A percentile compares a stretch with the other conserved stretches of the same genome.
Evolutionary conservation across 2,113 vertebrate species (phyloP).

Genomic region (Campylomormyrus numenius): DNA sequence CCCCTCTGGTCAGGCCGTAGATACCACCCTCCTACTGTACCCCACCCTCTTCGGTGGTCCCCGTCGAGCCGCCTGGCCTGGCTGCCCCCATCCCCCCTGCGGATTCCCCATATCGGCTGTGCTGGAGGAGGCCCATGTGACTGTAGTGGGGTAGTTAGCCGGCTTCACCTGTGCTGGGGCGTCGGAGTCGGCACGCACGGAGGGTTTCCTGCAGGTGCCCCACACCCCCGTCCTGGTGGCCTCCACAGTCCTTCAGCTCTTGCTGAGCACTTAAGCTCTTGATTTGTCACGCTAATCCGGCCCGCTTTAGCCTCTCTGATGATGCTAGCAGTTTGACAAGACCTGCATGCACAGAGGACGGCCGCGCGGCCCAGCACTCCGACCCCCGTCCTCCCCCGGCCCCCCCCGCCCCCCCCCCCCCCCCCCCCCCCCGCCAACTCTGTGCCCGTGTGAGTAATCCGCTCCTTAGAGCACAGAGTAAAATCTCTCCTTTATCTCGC

Average conservation of each 20-base stretch:
- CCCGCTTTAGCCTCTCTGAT: not conserved
- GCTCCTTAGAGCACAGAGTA: not conserved
- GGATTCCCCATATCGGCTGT: not conserved
- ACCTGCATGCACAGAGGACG: not conserved
- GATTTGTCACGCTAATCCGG: not conserved
- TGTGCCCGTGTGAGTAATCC: not conserved
- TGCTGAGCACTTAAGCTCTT: conserved; percentile 1
- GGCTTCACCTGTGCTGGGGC: not conserved
- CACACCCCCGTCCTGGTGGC: not conserved
- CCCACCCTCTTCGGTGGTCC: not conserved
- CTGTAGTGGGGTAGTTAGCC: not conserved
- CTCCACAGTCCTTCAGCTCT: not conserved
- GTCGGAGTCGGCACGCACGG: not conserved
- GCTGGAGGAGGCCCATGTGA: not conserved
- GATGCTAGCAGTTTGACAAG: not conserved
- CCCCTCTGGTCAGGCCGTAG: not conserved
- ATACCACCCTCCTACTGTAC: not conserved
- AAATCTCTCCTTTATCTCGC: not conserved
- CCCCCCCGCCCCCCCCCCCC: not conserved
- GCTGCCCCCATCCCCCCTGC: not conserved
- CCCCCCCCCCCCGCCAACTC: not conserved
- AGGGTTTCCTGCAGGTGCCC: not conserved
- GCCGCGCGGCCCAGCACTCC: not conserved
- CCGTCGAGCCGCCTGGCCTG: not conserved
- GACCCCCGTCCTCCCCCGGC: not conserved